A percentile compares a stretch with the other conserved stretches of the same genome.
Evolutionary conservation across 2,797 vertebrate species (phyloP).

Genomic region (Falco columbarius): DNA sequence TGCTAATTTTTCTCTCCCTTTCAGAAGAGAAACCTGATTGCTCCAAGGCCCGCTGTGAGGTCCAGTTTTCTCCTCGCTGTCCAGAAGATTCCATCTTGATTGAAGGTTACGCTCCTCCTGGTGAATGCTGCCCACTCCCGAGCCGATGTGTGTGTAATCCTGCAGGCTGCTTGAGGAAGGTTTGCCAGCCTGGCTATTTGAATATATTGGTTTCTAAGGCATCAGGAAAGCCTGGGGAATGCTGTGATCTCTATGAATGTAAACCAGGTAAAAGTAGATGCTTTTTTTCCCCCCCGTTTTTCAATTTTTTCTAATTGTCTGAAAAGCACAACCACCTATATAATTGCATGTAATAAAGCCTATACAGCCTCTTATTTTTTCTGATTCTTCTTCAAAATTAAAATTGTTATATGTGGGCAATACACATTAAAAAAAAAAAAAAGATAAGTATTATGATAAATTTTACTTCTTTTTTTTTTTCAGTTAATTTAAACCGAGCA

Average conservation of each 20-base stretch:
- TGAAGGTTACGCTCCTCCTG: conserved; percentile 89
- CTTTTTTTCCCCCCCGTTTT: neutral
- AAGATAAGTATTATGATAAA: neutral
- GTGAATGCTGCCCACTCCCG: conserved; percentile 89
- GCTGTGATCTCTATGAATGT: conserved; percentile 92
- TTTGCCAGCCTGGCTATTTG: conserved; percentile 89
- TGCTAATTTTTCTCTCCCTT: conserved; percentile 74
- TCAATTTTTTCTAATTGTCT: neutral
- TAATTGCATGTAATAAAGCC: neutral
- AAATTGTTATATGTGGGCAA: neutral
- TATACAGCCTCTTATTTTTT: neutral
- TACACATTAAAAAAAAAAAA: neutral
- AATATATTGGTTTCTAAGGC: conserved; percentile 90
- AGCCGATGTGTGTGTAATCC: conserved; percentile 91
- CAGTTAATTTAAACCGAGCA: neutral
- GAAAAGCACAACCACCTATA: neutral
- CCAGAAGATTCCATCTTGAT: conserved; percentile 91
- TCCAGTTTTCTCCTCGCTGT: conserved; percentile 91
- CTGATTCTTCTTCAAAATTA: neutral
- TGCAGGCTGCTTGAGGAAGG: conserved; percentile 88
- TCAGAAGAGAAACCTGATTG: conserved; percentile 91
- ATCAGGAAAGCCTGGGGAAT: conserved; percentile 90
- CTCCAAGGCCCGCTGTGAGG: conserved; percentile 89
- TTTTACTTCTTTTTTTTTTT: neutral
- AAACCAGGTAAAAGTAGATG: conserved; percentile 83